Conservation (phyloP, 1,140 invertebrate genomes). For the Mizuhopecten yessoensis region DNA sequence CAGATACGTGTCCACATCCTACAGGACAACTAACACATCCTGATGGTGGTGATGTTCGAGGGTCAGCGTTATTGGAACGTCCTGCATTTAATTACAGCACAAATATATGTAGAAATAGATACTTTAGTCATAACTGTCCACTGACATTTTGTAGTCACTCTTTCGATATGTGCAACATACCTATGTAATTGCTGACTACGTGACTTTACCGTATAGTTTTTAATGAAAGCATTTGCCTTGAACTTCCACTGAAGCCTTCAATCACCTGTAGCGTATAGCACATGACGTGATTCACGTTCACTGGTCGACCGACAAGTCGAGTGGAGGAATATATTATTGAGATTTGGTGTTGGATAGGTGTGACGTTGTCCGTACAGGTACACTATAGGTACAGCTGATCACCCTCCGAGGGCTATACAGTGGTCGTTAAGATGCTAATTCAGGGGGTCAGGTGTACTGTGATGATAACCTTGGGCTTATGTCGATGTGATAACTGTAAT, state of each 20-base stretch:
- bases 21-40: neutral
- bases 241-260: neutral
- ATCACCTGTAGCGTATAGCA: neutral
- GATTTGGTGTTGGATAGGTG: neutral
- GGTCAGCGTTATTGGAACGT: neutral
- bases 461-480: neutral
- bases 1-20: neutral
- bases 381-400: neutral
- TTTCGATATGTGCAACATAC: neutral
- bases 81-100: too few relatives aligned
- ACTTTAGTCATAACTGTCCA: neutral
- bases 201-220: constrained; percentile 16
- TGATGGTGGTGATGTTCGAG: neutral
- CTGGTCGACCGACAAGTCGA: too few relatives aligned
- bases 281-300: neutral
- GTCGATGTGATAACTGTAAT: neutral
- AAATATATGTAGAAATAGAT: neutral
- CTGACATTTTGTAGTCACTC: neutral
- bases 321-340: neutral
- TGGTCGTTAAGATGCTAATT: neutral
- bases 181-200: neutral
- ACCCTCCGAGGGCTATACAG: neutral
- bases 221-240: constrained; percentile 14
- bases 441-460: neutral
- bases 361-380: neutral